Evolutionary conservation across 2,113 vertebrate genomes (phyloP).

Genomic region (Hemibagrus wyckioides): DNA sequence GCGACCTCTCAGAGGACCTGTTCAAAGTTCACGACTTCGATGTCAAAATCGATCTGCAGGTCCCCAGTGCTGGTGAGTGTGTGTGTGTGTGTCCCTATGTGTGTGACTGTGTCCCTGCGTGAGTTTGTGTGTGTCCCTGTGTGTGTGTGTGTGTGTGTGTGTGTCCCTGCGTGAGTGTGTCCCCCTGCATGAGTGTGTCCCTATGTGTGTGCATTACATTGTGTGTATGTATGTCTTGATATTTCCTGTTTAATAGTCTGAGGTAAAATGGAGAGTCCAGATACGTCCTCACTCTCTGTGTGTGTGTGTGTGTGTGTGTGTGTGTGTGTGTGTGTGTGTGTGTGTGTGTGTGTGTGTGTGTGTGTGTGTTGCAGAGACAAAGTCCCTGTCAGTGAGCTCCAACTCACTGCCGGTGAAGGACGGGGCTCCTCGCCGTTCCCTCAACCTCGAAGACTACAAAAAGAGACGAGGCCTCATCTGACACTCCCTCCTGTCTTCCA

Average conservation of each 20-base stretch:
- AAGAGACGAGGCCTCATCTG: conserved; percentile 97
- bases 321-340: conserved; percentile 16
- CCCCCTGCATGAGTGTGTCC: too few relatives aligned
- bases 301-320: neutral
- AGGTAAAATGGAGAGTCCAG: too few relatives aligned
- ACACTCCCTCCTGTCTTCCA: conserved; percentile 58
- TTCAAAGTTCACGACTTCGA: conserved; percentile 99
- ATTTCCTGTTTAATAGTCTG: neutral
- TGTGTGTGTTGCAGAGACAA: conserved; percentile 81
- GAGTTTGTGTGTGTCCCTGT: neutral
- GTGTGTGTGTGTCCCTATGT: neutral
- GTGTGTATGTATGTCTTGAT: neutral
- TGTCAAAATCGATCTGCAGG: conserved; percentile 98
- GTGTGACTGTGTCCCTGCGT: neutral
- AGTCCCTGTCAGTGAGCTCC: conserved; percentile 94
- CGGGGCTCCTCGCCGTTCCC: conserved; percentile 91
- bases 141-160: neutral
- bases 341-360: conserved; percentile 25
- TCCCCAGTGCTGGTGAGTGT: conserved; percentile 92
- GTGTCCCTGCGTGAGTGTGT: neutral
- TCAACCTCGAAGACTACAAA: conserved; percentile 99
- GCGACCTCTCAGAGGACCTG: conserved; percentile 96
- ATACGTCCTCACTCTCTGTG: neutral
- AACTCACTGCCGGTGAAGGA: conserved; percentile 96
- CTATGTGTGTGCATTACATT: neutral